These are phyloP conservation scores for Taurulus bubalis DNA, from an alignment of 2,113 vertebrate genomes.

Conservation along the genomic window DNA sequence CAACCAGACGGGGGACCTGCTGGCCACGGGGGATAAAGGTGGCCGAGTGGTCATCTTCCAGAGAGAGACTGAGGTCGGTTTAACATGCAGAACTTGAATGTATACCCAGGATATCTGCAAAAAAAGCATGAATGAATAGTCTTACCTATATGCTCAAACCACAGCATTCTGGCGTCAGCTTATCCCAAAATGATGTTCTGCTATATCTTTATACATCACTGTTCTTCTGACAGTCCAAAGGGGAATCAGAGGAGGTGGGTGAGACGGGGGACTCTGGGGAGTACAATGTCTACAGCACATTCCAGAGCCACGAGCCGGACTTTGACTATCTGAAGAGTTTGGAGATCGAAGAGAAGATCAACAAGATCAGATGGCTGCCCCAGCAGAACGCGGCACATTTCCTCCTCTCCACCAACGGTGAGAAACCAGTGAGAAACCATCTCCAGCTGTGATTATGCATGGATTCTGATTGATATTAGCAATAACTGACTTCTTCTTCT, in stretches of 20 bases:
- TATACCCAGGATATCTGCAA: background rate
- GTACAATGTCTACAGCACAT: constrained; percentile 99
- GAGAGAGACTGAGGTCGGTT: constrained; percentile 92
- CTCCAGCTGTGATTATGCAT: background rate
- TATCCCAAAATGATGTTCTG: background rate
- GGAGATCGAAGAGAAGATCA: constrained; percentile 99
- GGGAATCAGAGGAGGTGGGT: constrained; percentile 88
- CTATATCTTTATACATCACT: background rate
- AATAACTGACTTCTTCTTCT: constrained; percentile 3
- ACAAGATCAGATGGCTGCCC: constrained; percentile 97
- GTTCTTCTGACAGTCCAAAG: constrained; percentile 87
- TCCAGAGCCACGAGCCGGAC: constrained; percentile 98
- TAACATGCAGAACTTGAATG: background rate
- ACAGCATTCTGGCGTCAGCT: background rate
- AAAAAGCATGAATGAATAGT: background rate
- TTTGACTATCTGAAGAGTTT: constrained; percentile 99
- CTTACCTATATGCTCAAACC: background rate
- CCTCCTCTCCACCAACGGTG: constrained; percentile 96
- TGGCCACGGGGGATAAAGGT: constrained; percentile 98
- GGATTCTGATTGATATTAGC: background rate
- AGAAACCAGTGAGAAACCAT: constrained; percentile 63
- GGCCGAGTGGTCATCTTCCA: constrained; percentile 99
- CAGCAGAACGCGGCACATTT: constrained; percentile 97
- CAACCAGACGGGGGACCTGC: constrained; percentile 97
- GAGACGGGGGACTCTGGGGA: constrained; percentile 93